Evolutionary conservation across 1,140 invertebrate species (phyloP), one percentile per base, ranked within the genome.

Genomic region (Pseudomyrmex gracilis): DNA sequence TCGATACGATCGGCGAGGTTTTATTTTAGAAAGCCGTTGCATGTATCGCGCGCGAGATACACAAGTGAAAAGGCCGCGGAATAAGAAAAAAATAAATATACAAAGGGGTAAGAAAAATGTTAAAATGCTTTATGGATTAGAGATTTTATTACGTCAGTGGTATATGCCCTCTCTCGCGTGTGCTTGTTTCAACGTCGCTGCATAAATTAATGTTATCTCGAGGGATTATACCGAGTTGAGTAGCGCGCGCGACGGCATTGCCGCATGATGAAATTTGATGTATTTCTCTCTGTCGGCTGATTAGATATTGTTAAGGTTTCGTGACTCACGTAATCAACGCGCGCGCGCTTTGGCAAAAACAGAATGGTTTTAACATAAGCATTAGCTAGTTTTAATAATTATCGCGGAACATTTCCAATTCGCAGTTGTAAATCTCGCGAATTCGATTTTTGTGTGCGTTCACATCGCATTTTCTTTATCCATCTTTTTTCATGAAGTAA

Each of bases 131-230:
- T 66, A 77, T 73, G 60, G 67, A 45, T 24, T 49, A 68, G 22
- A 53, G 67, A 73, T 66, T 85, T 80, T 73, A 63, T 55, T 57
- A 45, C 73, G 73, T 58, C 22, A 45, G 53, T 51, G 57, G 53
- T 57, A 64, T 71, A 60, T 34, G 7, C 7, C 4, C 5, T 34
- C 49, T 85, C 34, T 86, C 83, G 85, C 85, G 85, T 86, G 85
- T 73, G 12, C 49, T 34, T 24, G 67, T 85, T 80, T 34, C 60
- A 85, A 9, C 15, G 83, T 34, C 22, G 22, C 58, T 53, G 83
- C 55, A 86, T 85, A 86, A 86, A 86, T 86, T 86, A 86, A 85
- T 68, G 83, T 85, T 85, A 86, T 86, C 85, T 73, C 74, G 67
- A 43, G 53, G 66, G 58, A 77, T 85, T 86, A 73, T 74, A 63